Evolutionary conservation across 2,888 invertebrate species (phyloP).

Genomic region (Protophormia terraenovae): DNA sequence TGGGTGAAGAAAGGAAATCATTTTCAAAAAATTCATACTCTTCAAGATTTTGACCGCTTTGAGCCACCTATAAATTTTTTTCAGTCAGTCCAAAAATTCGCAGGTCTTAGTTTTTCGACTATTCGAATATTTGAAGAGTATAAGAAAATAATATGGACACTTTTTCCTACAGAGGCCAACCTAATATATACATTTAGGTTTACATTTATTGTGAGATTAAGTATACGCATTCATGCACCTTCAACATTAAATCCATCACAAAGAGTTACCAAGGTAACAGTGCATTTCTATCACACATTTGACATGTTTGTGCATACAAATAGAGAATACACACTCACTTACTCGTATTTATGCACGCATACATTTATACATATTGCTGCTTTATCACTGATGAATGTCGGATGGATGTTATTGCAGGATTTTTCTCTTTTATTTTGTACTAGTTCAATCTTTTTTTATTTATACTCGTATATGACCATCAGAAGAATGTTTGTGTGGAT

Average conservation of each 20-base stretch:
- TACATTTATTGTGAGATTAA: not conserved
- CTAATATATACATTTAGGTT: too few relatives aligned
- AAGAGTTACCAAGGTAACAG: slow-evolving; percentile 43
- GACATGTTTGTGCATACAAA: slow-evolving; percentile 29
- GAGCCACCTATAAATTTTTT: too few relatives aligned
- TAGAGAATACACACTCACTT: not conserved
- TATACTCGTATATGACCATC: not conserved
- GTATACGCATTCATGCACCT: not conserved
- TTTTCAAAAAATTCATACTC: too few relatives aligned
- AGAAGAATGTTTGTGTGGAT: not conserved
- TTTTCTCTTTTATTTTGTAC: too few relatives aligned
- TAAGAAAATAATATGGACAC: too few relatives aligned
- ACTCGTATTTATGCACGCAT: not conserved
- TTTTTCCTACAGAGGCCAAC: too few relatives aligned
- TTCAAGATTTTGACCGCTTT: too few relatives aligned
- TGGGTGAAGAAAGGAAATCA: too few relatives aligned
- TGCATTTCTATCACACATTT: slow-evolving; percentile 43
- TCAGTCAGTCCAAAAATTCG: too few relatives aligned
- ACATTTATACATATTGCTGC: not conserved
- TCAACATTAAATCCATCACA: slow-evolving; percentile 49
- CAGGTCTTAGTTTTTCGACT: too few relatives aligned
- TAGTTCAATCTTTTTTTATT: not conserved
- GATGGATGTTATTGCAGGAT: not conserved
- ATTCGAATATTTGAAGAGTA: too few relatives aligned
- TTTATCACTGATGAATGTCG: slow-evolving; percentile 3